Evolutionary conservation across 37 sponge, comb jelly and placozoan species (phyloP).

Genomic region (Haliclona indistincta): DNA sequence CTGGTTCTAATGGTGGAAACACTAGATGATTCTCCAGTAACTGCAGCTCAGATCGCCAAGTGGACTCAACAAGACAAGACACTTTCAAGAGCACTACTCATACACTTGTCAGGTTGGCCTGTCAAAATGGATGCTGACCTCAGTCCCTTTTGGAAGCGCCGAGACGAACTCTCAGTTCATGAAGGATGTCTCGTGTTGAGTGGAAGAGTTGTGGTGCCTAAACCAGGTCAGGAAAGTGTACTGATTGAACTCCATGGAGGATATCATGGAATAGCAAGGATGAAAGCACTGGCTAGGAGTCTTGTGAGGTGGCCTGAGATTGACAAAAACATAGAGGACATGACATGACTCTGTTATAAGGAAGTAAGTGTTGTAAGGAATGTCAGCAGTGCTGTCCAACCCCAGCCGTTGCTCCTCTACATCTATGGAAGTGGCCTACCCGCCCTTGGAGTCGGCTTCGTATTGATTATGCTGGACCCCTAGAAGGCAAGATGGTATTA

Average conservation of each 20-base stretch:
- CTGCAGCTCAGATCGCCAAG: neutral
- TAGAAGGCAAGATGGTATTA: neutral
- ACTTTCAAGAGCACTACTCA: too few species aligned
- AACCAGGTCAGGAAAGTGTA: constrained; percentile 1
- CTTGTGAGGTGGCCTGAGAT: constrained; percentile 19
- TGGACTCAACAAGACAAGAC: constrained; percentile 15
- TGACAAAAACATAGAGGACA: constrained; percentile 10
- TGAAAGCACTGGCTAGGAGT: constrained; percentile 13
- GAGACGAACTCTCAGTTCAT: constrained; percentile 9
- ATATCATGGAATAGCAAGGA: constrained; percentile 12
- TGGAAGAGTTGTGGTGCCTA: constrained; percentile 1
- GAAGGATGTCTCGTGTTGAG: constrained; percentile 15
- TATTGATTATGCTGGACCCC: constrained; percentile 19
- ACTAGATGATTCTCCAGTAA: neutral
- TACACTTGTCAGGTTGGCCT: too few species aligned
- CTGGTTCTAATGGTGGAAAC: constrained; percentile 6
- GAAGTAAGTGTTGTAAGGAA: constrained; percentile 10
- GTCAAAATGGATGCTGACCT: constrained; percentile 6
- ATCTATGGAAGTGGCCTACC: constrained; percentile 25
- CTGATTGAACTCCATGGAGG: constrained; percentile 21
- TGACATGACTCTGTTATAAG: too few species aligned
- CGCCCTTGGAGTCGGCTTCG: constrained; percentile 5
- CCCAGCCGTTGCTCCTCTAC: constrained; percentile 10
- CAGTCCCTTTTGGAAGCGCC: constrained; percentile 3
- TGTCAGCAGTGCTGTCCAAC: neutral